A percentile compares a stretch with the other conserved stretches of the same genome.
phyloP scores from a whole-genome alignment of 2,888 invertebrate genomes.

The Perdita meconis region DNA sequence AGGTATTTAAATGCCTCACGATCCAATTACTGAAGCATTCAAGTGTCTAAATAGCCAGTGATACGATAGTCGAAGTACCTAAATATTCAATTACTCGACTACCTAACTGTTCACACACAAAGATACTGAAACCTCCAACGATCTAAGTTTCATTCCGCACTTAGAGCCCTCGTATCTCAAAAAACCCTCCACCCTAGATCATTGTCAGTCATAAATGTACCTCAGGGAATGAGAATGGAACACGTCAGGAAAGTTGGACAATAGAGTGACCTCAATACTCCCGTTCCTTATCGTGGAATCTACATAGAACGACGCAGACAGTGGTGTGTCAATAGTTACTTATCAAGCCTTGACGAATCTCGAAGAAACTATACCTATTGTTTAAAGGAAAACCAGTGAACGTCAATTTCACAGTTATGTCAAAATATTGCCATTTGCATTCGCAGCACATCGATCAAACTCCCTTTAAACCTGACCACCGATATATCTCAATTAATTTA shows the following conservation, averaged over 20 bases:
- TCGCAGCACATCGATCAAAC: no score
- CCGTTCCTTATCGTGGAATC: conserved; percentile 1
- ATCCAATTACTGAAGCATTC: no score
- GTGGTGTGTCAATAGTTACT: conserved; percentile 3
- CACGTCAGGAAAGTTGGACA: conserved; percentile 4
- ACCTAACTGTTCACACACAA: no score
- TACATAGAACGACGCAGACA: background rate
- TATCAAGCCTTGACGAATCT: conserved; percentile 1
- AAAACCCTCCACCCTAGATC: background rate
- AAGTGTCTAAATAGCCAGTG: no score
- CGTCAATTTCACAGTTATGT: background rate
- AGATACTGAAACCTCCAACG: no score
- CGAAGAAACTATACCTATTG: background rate
- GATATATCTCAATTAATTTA: no score
- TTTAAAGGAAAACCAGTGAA: background rate
- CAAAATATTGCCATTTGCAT: no score
- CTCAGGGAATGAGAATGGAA: background rate
- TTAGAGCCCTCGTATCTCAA: background rate
- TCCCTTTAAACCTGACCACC: no score
- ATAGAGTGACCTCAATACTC: background rate
- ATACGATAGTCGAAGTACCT: no score
- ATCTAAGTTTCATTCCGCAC: background rate
- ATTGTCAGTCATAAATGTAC: conserved; percentile 1
- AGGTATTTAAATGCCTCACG: no score
- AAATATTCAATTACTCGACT: no score